Evolutionary conservation across 2,113 vertebrate species (phyloP).

Genomic region (Gopherus evgoodei): DNA sequence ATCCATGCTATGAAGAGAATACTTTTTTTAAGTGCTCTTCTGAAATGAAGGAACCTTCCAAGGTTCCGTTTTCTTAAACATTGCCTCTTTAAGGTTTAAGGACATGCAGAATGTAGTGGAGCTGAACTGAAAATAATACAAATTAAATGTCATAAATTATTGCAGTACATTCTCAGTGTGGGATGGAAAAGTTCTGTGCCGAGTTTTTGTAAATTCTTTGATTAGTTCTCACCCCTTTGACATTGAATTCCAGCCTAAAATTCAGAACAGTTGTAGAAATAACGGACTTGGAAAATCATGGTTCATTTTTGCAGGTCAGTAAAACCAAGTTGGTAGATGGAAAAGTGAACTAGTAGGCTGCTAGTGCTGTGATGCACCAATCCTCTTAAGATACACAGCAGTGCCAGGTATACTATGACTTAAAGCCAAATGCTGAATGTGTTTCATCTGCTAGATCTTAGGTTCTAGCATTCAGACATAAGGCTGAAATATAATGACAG

Average conservation of each 20-base stretch:
- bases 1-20: neutral
- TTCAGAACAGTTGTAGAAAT: neutral
- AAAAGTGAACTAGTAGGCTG: neutral
- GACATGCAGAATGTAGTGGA: neutral
- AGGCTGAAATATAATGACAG: too few relatives aligned
- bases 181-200: neutral
- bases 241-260: constrained; percentile 13
- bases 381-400: neutral
- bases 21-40: neutral
- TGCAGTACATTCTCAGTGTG: neutral
- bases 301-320: neutral
- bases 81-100: neutral
- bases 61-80: too few relatives aligned
- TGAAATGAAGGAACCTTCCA: neutral
- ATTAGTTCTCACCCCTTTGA: neutral
- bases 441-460: too few relatives aligned
- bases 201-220: neutral
- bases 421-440: too few relatives aligned
- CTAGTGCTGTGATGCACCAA: rapidly evolving
- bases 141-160: neutral
- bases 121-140: neutral
- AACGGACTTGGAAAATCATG: neutral
- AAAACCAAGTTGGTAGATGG: neutral
- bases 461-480: too few relatives aligned
- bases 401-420: neutral